These are phyloP conservation scores for Riparia riparia DNA, from an alignment of 2,113 vertebrate genomes.

Conservation along the genomic window DNA sequence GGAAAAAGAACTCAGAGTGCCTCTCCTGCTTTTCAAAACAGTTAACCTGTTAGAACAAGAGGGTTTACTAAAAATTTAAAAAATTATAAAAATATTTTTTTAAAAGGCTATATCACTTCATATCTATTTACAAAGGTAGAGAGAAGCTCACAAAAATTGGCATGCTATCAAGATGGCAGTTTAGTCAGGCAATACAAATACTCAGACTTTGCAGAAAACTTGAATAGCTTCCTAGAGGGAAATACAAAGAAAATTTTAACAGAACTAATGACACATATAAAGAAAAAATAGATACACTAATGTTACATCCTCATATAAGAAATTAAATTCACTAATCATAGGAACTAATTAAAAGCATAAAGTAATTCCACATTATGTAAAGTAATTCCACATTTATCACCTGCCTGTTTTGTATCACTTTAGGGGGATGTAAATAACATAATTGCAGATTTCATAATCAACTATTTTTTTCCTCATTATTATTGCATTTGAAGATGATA, in stretches of 20 bases:
- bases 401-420: background rate
- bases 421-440: background rate
- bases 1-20: background rate
- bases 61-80: background rate
- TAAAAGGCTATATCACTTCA: background rate
- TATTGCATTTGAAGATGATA: background rate
- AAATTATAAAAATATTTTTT: background rate
- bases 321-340: background rate
- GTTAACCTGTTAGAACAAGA: background rate
- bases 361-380: background rate
- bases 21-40: background rate
- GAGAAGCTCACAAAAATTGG: background rate
- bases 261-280: background rate
- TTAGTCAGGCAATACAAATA: background rate
- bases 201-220: background rate
- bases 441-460: background rate
- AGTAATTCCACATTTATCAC: background rate
- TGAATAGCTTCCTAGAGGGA: background rate
- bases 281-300: background rate
- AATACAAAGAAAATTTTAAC: background rate
- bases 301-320: background rate
- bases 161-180: background rate
- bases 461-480: background rate
- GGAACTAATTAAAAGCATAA: background rate
- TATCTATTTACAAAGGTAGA: background rate